Base-by-base conservation (phyloP, 2,113 vertebrate species). In the Alexandromys fortis region DNA sequence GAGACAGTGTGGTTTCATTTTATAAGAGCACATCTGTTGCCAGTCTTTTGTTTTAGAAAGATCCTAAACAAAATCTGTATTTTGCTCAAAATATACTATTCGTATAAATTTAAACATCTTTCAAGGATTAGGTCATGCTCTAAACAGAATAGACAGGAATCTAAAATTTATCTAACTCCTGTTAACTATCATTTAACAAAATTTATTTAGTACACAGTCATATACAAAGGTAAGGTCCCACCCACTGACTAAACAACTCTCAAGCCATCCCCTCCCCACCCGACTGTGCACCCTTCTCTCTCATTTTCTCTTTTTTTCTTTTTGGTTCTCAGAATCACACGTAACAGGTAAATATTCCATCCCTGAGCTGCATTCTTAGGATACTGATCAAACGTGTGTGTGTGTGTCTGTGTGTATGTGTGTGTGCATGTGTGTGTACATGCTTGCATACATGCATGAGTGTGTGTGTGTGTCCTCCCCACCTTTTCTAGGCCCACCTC, bases 1-100 rank as follows among this genome's bases (percentile, higher is more conserved):
- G 38, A 92, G 90, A 93, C 72, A 73, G 82, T 14, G 33, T 45
- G 72, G 21, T 26, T 95, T 38, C 45, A 33, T 93, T 93, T 89
- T 87, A 19, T 3, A 93, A 89, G 58, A 26, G 6, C n/a, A 1
- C 67, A 35, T 89, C 70, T 12, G 0, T 63, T 55, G 52, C 3
- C 35, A 26, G 61, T 16, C 58, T 47, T 55, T 17, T 81, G 65
- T 90, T 93, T 87, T 87, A 77, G 45, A 3, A 33, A 87, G n/a
- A 52, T 0, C 42, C 35, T 87, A 58, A 91, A n/a, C 24, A 42
- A 85, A 95, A 91, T 79, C 7, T 85, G 19, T 65, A n/a, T 42
- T 75, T 65, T 35, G 7, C 49, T 90, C 33, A 75, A 82, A 81
- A 82, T 30, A 28, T 6, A 22, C 26, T 28, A n/a, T 17, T 92